Evolutionary conservation across 2,888 invertebrate species (phyloP).

Genomic region (Cyclophora punctaria): DNA sequence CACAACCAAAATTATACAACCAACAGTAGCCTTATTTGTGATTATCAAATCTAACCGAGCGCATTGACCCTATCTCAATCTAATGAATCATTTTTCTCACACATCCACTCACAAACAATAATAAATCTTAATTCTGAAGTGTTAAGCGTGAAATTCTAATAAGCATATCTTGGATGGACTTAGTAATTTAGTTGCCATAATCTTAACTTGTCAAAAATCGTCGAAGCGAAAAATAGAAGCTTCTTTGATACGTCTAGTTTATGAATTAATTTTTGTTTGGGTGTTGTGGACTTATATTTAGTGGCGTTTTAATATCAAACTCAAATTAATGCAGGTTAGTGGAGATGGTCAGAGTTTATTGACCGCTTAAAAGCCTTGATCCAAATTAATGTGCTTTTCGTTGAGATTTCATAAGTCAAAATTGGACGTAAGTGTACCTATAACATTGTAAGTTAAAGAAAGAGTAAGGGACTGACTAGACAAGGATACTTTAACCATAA

Average conservation of each 20-base stretch:
- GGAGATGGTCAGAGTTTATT: too few relatives aligned
- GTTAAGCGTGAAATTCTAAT: too few relatives aligned
- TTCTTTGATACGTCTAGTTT: slow-evolving; percentile 43
- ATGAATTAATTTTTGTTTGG: slow-evolving; percentile 8
- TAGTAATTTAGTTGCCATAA: slow-evolving; percentile 22
- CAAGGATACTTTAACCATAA: too few relatives aligned
- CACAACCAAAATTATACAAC: not conserved
- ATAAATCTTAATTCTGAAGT: slow-evolving; percentile 6
- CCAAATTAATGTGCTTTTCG: too few relatives aligned
- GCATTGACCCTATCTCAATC: slow-evolving; percentile 23
- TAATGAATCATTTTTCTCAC: slow-evolving; percentile 9
- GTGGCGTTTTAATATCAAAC: too few relatives aligned
- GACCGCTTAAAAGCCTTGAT: too few relatives aligned
- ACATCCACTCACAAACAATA: not conserved
- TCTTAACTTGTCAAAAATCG: slow-evolving; percentile 34
- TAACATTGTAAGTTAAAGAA: too few relatives aligned
- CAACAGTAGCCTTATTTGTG: slow-evolving; percentile 11
- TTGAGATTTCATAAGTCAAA: too few relatives aligned
- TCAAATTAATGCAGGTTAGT: too few relatives aligned
- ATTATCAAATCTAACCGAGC: slow-evolving; percentile 16
- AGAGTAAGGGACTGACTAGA: too few relatives aligned
- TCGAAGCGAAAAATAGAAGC: slow-evolving; percentile 42
- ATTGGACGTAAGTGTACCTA: too few relatives aligned
- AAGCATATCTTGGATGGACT: not conserved
- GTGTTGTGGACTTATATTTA: too few relatives aligned